Evolutionary conservation across 2,113 vertebrate genomes (phyloP).

Genomic region (Parotia lawesii): DNA sequence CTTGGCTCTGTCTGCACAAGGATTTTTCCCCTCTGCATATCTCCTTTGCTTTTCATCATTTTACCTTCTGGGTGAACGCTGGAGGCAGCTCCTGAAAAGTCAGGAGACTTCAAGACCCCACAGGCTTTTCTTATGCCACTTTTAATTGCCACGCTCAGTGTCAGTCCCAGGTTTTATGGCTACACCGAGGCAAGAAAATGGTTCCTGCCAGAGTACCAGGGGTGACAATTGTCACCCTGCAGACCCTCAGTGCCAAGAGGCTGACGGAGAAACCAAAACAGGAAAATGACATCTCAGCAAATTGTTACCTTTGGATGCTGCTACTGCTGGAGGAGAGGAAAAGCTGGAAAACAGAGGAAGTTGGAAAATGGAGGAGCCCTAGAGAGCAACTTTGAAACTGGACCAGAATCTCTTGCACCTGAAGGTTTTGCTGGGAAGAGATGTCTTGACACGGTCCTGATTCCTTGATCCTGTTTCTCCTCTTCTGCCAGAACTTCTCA

Average conservation of each 20-base stretch:
- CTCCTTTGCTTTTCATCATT: not conserved
- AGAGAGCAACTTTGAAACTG: not conserved
- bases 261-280: not conserved
- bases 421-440: not conserved
- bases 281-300: not conserved
- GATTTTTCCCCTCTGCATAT: not conserved
- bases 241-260: not conserved
- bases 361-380: not conserved
- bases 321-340: not conserved
- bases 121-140: not conserved
- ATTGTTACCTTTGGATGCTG: fast-evolving
- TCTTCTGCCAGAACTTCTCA: not conserved
- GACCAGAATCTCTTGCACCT: not conserved
- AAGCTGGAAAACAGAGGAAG: not conserved
- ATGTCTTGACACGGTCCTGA: not conserved
- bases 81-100: not conserved
- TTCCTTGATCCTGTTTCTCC: not conserved
- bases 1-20: not conserved
- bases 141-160: not conserved
- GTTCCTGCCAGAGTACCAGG: not conserved
- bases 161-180: not conserved
- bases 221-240: not conserved
- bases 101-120: not conserved
- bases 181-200: not conserved
- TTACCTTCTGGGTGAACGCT: not conserved